Conservation (phyloP, 2,797 vertebrate genomes). For the Rallus crepitans region DNA sequence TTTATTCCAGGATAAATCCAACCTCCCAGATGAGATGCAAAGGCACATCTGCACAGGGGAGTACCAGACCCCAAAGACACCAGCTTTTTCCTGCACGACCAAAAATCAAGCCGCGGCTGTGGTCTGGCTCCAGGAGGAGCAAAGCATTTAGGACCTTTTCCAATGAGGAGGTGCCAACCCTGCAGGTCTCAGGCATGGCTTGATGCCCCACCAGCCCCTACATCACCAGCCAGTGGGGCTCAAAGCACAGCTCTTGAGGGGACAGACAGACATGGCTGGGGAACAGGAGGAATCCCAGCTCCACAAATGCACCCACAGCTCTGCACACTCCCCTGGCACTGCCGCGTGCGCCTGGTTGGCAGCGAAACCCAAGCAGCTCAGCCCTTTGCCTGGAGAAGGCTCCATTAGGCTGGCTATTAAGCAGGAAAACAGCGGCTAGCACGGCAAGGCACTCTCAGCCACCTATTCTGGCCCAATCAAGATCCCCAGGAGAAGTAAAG, state of each 20-base stretch:
- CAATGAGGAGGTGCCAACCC: background rate
- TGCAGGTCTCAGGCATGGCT: fast-evolving
- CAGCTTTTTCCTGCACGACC: background rate
- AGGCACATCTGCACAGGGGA: background rate
- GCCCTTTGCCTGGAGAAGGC: background rate
- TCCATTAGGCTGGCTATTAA: background rate
- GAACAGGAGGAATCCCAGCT: background rate
- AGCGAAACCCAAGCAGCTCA: background rate
- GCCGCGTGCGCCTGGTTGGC: background rate
- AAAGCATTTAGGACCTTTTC: background rate
- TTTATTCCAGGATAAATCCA: background rate
- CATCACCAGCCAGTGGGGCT: background rate
- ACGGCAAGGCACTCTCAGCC: background rate
- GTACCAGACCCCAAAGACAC: background rate
- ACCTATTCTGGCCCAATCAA: background rate
- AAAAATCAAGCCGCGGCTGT: background rate
- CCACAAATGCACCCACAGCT: background rate
- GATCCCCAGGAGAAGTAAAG: background rate
- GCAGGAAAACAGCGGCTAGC: background rate
- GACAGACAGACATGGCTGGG: background rate
- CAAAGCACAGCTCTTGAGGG: background rate
- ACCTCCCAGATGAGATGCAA: background rate
- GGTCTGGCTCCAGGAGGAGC: background rate
- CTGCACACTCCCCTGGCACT: background rate
- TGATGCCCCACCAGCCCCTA: background rate